Evolutionary conservation across 2,797 vertebrate species (phyloP).

Genomic region (Geotrypetes seraphini): DNA sequence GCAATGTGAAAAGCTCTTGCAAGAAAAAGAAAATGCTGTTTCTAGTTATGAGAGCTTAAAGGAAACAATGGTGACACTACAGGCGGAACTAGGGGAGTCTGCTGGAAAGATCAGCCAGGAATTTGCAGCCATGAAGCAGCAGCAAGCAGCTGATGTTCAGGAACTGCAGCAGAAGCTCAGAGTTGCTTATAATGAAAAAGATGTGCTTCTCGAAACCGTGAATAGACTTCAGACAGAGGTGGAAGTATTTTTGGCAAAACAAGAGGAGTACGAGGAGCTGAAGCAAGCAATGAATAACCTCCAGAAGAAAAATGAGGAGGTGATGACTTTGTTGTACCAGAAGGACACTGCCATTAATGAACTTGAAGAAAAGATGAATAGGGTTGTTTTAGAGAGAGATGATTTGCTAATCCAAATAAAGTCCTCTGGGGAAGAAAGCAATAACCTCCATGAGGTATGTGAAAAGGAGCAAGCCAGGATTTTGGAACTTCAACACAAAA

Average conservation of each 20-base stretch:
- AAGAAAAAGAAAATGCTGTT: slow-evolving; percentile 68
- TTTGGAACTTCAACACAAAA: slow-evolving; percentile 41
- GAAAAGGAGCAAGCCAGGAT: slow-evolving; percentile 31
- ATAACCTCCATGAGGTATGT: slow-evolving; percentile 38
- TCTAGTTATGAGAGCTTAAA: slow-evolving; percentile 65
- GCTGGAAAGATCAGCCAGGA: slow-evolving; percentile 73
- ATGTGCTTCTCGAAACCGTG: slow-evolving; percentile 56
- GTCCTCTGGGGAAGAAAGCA: slow-evolving; percentile 35
- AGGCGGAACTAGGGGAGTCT: slow-evolving; percentile 70
- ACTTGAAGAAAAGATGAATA: slow-evolving; percentile 46
- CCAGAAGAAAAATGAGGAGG: slow-evolving; percentile 52
- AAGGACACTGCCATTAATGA: slow-evolving; percentile 57
- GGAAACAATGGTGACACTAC: slow-evolving; percentile 66
- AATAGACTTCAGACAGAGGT: slow-evolving; percentile 48
- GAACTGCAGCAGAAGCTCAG: slow-evolving; percentile 70
- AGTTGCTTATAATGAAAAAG: slow-evolving; percentile 65
- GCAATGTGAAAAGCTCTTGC: slow-evolving; percentile 52
- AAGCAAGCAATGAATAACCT: slow-evolving; percentile 48
- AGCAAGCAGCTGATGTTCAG: slow-evolving; percentile 60
- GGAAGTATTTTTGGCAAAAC: slow-evolving; percentile 34
- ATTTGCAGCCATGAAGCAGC: slow-evolving; percentile 74
- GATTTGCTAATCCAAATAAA: slow-evolving; percentile 41
- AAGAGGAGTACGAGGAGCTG: slow-evolving; percentile 43
- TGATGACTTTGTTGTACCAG: slow-evolving; percentile 44
- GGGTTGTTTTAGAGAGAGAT: slow-evolving; percentile 49